phyloP scores from a whole-genome alignment of 2,797 vertebrate species.

The Orientallactaga sibirica region DNA sequence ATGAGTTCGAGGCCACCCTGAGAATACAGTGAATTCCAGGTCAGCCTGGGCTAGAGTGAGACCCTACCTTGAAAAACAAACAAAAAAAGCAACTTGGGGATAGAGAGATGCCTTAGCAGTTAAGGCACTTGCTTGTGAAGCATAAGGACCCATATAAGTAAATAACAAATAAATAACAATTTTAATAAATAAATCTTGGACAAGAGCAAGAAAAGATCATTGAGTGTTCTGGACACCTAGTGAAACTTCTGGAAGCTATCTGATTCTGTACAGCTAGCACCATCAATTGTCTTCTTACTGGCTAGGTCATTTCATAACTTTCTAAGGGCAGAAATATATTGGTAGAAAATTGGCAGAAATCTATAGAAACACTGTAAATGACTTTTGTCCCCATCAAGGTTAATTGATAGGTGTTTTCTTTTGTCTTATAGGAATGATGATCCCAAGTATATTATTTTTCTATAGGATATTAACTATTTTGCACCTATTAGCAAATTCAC shows the following conservation, averaged over 20 bases:
- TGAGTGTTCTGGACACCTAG: background rate
- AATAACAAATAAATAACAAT: too few species aligned
- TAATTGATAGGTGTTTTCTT: background rate
- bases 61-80: too few species aligned
- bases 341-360: conserved; percentile 13
- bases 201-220: background rate
- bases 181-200: background rate
- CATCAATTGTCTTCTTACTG: background rate
- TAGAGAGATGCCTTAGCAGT: too few species aligned
- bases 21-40: too few species aligned
- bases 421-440: background rate
- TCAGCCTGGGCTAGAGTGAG: too few species aligned
- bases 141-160: too few species aligned
- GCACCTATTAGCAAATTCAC: conserved; percentile 5
- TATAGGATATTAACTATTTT: conserved; percentile 21
- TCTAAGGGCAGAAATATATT: conserved; percentile 7
- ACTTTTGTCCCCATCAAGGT: conserved; percentile 4
- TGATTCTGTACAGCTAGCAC: background rate
- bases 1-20: too few species aligned
- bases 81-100: background rate
- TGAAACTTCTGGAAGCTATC: background rate
- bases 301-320: background rate
- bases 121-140: too few species aligned
- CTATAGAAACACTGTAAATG: background rate
- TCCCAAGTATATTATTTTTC: conserved; percentile 17